Evolutionary conservation across 2,113 vertebrate genomes (phyloP), one percentile per base, ranked within the genome.

Genomic region (Oncorhynchus keta): DNA sequence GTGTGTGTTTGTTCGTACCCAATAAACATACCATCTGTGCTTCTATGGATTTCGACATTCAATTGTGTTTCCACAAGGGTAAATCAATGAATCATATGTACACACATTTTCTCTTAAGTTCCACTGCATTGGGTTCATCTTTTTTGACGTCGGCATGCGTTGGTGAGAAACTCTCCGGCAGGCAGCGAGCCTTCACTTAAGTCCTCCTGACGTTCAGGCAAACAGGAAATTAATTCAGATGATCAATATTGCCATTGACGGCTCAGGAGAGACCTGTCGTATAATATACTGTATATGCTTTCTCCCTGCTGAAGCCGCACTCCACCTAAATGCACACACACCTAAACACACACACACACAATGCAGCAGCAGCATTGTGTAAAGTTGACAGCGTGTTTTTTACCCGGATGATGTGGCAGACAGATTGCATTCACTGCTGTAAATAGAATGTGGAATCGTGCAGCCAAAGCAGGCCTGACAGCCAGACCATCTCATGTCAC

Each of bases 1-100:
- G 72, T n/a, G 64, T 55, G 51, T 35, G 35, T 35, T 5, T 35
- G 16, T 55, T 55, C 16, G 51, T 4, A 5, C 51, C 51, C 14
- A 18, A 18, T 55, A 18, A 14, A 9, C 78, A 77, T 79, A 79
- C 79, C 80, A 78, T 13, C 13, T 18, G 64, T 66, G 22, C 65
- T 67, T 26, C 28, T 30, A 30, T 30, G 26, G 1, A 67, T 67
- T 30, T 30, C 3, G 28, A 67, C 11, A 30, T 32, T 32, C 65
- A 30, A 67, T 74, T 77, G 76, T 61, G 35, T 74, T 74, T 66
- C 62, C 62, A 69, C 28, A 35, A 74, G 3, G 4, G 72, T 75
- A 84, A 78, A 76, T 76, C 55, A 28, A 16, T 1, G 14, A 81
- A 80, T 68, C 30, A 65, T 76, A 76, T 65, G 65, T 35, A 66